Base-by-base conservation (phyloP, 1,140 invertebrate species). In the Rhysida immarginata region DNA sequence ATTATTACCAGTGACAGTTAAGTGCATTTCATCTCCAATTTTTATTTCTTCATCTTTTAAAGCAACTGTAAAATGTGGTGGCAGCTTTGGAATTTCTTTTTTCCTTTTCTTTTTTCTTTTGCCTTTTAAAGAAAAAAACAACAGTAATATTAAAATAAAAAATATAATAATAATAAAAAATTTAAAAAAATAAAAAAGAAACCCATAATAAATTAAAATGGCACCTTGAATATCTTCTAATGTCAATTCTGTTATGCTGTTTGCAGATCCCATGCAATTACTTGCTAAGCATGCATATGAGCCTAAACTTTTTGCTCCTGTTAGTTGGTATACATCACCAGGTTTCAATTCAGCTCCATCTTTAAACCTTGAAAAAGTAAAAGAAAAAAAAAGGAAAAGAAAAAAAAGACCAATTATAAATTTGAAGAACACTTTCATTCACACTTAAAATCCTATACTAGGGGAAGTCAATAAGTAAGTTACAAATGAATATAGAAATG, bases 211-310 rank as follows among this genome's bases (percentile, higher is more conserved):
- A n/a, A n/a, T n/a, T n/a, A n/a, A n/a, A n/a, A 41, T n/a, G 35
- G 11, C n/a, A 55, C 53, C 86, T 62, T 90, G 83, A 60, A 92
- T 91, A 64, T 92, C 88, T 74, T 92, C 87, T 1, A 92, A 78
- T 0, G 87, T 91, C 25, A 93, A 72, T 64, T 89, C 85, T 1
- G 89, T 87, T 2, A 80, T 82, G 64, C 87, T 92, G 61, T 78
- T 82, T 0, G 85, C 84, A 70, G 88, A 81, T 0, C 90, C 91
- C 87, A 94, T 92, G 63, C 87, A 89, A 66, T 94, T 95, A 60
- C 72, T 78, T 0, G 91, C 90, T 27, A 91, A 83, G 65, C 90
- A 95, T 60, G 86, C 90, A 66, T 94, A 95, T 2, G 85, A 87
- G 14, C 90, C 89, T 75, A 66, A 35, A 65, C 59, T 53, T 25